Evolutionary conservation across 2,888 invertebrate species (phyloP).

Genomic region (Halocaridina rubra): DNA sequence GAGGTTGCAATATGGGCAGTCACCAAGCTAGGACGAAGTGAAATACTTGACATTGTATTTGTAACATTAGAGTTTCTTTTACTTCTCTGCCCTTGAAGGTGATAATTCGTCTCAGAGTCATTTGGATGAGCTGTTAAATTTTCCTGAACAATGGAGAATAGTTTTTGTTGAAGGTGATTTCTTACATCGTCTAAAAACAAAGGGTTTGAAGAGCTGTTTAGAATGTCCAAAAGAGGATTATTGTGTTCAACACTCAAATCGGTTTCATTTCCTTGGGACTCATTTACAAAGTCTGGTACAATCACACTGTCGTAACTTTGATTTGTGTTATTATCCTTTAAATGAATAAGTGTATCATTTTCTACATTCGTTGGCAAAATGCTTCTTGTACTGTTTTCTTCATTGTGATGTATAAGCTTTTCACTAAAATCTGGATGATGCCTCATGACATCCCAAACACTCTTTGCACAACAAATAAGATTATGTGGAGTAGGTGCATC

Average conservation of each 20-base stretch:
- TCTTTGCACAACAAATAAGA: slow-evolving; percentile 46
- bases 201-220: background rate
- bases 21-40: slow-evolving; percentile 20
- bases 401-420: too few species aligned
- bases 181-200: background rate
- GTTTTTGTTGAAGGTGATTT: background rate
- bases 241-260: too few species aligned
- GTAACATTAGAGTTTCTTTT: background rate
- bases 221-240: too few species aligned
- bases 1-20: slow-evolving; percentile 39
- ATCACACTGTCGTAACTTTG: too few species aligned
- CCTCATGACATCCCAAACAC: slow-evolving; percentile 55
- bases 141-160: background rate
- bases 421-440: slow-evolving; percentile 57
- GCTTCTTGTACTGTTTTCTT: too few species aligned
- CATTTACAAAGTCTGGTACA: too few species aligned
- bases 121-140: background rate
- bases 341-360: too few species aligned
- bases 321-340: too few species aligned
- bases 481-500: slow-evolving; percentile 57
- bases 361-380: too few species aligned
- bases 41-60: background rate
- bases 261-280: too few species aligned
- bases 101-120: background rate
- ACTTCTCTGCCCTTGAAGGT: background rate